Base-by-base conservation (phyloP, 1,140 invertebrate species). In the Caerostris darwini region DNA sequence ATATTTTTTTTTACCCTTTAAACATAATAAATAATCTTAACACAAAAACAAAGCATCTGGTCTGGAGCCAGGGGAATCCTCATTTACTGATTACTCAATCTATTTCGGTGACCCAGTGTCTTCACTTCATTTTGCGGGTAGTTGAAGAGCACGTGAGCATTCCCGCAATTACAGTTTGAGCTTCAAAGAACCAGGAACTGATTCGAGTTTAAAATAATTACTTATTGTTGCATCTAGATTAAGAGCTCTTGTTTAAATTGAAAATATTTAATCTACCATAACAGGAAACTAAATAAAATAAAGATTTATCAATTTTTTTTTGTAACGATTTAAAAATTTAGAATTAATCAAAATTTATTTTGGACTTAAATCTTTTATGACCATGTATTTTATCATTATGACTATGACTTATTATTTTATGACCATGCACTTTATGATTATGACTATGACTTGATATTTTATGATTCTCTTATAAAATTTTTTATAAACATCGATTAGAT, bases 51-150 rank as follows among this genome's bases (percentile, higher is more conserved):
- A 81, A 81, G 50, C n/a, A 17, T 12, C 14, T 50, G 3, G 19
- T 50, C 53, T 34, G 0, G 19, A 19, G 71, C 50, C 19, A 54
- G 50, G 19, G 34, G 7, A 50, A 81, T 81, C 71, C 64, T 81
- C 71, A 85, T 85, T 85, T 85, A 56, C 19, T 85, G 83, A 85
- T 85, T 85, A 85, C 7, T 85, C 83, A 59, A n/a, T 85, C 83
- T 85, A 85, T 85, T 59, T 85, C 83, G 7, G 81, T 83, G 53
- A 6, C 67, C 19, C 17, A 14, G 5, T 82, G 83, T 85, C 56
- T 85, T 19, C 57, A 57, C 83, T 58, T 85, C 56, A 58, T 58
- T 85, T 85, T 10, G 6, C 71, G 10, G 34, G 12, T 12, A 50
- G 34, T 5, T 8, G 53, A 77, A 12, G 19, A 12, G 14, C 50